Conservation (phyloP, 2,797 vertebrate species). For the Sebastes melanostomus region DNA sequence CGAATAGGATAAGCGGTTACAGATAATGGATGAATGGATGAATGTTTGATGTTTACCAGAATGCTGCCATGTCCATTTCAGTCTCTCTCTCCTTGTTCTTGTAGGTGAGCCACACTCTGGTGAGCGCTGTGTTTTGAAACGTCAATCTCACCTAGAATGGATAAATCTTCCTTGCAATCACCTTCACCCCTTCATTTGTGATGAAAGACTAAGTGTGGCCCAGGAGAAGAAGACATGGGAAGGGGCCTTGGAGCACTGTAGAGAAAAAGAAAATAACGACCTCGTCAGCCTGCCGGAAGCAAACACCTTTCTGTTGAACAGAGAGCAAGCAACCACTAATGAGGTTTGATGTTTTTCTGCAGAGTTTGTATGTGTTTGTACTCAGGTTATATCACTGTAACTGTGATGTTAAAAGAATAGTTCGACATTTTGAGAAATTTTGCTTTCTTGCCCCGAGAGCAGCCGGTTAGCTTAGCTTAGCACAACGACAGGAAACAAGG, state of each 20-base stretch:
- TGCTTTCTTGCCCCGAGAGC: not conserved
- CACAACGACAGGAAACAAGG: not conserved
- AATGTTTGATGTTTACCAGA: not conserved
- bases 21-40: too few relatives aligned
- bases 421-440: not conserved
- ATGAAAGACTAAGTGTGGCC: not conserved
- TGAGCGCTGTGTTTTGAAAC: not conserved
- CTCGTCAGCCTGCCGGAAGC: not conserved
- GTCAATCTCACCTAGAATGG: rapidly evolving
- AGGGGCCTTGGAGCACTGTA: not conserved
- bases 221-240: slow-evolving; percentile 13
- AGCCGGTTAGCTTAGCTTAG: not conserved
- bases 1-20: too few relatives aligned
- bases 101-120: not conserved
- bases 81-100: not conserved
- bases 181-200: rapidly evolving
- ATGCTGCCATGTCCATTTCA: not conserved
- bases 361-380: not conserved
- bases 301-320: rapidly evolving
- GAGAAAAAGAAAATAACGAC: rapidly evolving
- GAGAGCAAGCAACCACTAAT: rapidly evolving
- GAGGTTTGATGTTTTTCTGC: slow-evolving; percentile 4
- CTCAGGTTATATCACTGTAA: not conserved
- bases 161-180: rapidly evolving
- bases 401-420: not conserved